Evolutionary conservation across 2,888 invertebrate genomes (phyloP).

Genomic region (Xestia xanthographa): DNA sequence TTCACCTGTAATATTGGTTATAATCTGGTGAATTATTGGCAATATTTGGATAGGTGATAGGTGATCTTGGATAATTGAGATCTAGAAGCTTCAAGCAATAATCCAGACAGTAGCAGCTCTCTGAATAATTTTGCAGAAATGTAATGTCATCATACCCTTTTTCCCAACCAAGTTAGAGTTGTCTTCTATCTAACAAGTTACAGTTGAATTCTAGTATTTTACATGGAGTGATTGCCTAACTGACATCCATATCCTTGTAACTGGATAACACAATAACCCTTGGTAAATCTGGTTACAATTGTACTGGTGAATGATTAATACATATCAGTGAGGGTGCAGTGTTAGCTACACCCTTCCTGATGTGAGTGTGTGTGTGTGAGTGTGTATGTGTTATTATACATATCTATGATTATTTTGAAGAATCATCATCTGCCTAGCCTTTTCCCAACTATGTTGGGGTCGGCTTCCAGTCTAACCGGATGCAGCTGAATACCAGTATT

Average conservation of each 20-base stretch:
- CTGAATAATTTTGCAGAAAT: slow-evolving; percentile 1
- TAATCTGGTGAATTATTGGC: neutral
- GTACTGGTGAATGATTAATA: neutral
- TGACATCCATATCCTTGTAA: neutral
- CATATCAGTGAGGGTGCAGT: neutral
- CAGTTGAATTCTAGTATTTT: neutral
- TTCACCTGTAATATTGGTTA: slow-evolving; percentile 90
- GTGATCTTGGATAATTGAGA: neutral
- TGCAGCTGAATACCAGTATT: too few relatives aligned
- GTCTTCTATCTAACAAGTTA: neutral
- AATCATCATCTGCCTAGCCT: too few relatives aligned
- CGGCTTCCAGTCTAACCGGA: too few relatives aligned
- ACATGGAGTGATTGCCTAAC: neutral
- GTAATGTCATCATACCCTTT: neutral
- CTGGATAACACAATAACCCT: neutral
- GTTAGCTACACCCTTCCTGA: too few relatives aligned
- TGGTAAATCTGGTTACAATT: neutral
- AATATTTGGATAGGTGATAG: neutral
- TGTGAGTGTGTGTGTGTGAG: too few relatives aligned
- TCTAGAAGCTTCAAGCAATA: neutral
- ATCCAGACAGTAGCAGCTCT: neutral
- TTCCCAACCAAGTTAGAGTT: neutral
- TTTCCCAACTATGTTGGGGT: too few relatives aligned
- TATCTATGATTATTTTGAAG: neutral
- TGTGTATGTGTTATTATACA: neutral